A percentile compares a stretch with the other conserved stretches of the same genome.
phyloP scores from a whole-genome alignment of 2,888 invertebrate genomes.

The Drymonia ruficornis region DNA sequence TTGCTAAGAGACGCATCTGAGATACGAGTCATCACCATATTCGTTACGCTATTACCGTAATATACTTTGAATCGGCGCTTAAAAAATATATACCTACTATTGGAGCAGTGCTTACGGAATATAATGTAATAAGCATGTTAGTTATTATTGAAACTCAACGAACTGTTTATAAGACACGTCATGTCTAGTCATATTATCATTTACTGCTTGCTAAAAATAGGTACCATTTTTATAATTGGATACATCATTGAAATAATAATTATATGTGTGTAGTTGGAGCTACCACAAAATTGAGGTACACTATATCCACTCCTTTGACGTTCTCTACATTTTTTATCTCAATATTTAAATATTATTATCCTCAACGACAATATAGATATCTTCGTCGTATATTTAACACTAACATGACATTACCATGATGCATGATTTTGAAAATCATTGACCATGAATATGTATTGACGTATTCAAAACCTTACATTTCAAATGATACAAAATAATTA shows the following conservation, averaged over 20 bases:
- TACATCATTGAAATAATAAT: conserved; percentile 27
- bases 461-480: conserved; percentile 27
- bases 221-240: conserved; percentile 33
- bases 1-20: conserved; percentile 51
- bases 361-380: conserved; percentile 12
- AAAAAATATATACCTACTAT: conserved; percentile 40
- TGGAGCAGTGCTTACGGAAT: conserved; percentile 54
- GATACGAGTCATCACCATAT: conserved; percentile 64
- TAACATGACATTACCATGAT: conserved; percentile 7
- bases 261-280: conserved; percentile 22
- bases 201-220: conserved; percentile 52
- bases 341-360: conserved; percentile 12
- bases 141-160: conserved; percentile 67
- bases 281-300: conserved; percentile 27
- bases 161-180: conserved; percentile 69
- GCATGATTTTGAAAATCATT: conserved; percentile 15
- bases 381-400: not conserved
- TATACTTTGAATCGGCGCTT: conserved; percentile 28
- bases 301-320: conserved; percentile 17
- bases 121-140: conserved; percentile 52
- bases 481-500: conserved; percentile 53
- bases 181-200: conserved; percentile 73
- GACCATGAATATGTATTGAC: conserved; percentile 28
- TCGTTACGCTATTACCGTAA: conserved; percentile 46
- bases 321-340: conserved; percentile 10